Base-by-base conservation (phyloP, 1,140 invertebrate species). In the Euwallacea similis region DNA sequence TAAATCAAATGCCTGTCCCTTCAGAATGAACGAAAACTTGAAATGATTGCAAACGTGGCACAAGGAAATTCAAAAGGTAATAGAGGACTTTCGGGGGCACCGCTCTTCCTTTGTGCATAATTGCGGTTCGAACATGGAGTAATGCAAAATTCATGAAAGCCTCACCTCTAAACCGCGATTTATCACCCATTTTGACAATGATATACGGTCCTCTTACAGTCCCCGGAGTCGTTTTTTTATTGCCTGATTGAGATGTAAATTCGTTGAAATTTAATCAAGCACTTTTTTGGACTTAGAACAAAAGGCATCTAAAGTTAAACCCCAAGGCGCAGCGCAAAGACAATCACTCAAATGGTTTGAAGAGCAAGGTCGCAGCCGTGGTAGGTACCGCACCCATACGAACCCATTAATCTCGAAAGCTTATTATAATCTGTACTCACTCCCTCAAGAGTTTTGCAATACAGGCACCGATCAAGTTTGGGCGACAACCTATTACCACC, bases 131-230 rank as follows among this genome's bases (percentile, higher is more conserved):
- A 71, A 65, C 63, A 50, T 53, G 66, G 44, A 46, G 62, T 71
- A 71, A 71, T 71, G 69, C 62, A 71, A 71, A 71, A 71, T 71
- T 74, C 73, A 74, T 74, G 69, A 67, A 68, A 55, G 62, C 68
- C 67, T 74, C 73, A 74, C 63, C 69, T 72, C 55, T 71, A 72
- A 66, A 67, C 62, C 53, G 69, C 64, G 65, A 74, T 74, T 74
- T 74, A 74, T 74, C 50, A 71, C 62, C 58, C 21, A 61, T 50
- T 65, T 62, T 72, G 69, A 74, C 73, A 54, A 41, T 46, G 62
- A 71, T 71, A 66, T 71, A 71, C 54, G 62, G 50, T 15, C 54
- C 42, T 41, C 41, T 42, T 10, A 50, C 13, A 50, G 46, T 50
- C 46, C 2, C 13, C 13, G 6, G 13, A 50, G 13, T 50, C 9